phyloP scores from a whole-genome alignment of 2,113 vertebrate genomes.

The Indicator maculatus region DNA sequence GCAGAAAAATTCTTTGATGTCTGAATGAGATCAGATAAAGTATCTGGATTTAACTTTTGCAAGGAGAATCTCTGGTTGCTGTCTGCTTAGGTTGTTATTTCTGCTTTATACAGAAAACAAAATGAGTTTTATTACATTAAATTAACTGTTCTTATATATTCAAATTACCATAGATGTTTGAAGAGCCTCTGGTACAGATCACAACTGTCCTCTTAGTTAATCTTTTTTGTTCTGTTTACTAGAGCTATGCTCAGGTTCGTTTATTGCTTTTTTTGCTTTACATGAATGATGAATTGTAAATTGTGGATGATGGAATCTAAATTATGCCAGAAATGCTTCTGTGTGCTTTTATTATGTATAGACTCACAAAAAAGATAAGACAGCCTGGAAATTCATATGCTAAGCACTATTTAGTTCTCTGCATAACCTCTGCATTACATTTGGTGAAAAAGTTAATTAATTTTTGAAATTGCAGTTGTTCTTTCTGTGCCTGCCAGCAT shows the following conservation, averaged over 20 bases:
- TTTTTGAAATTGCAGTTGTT: slow-evolving; percentile 26
- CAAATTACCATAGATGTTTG: background rate
- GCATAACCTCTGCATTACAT: background rate
- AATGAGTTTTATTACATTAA: background rate
- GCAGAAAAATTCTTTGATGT: background rate
- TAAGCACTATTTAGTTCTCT: background rate
- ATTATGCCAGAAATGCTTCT: background rate
- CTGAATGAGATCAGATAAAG: background rate
- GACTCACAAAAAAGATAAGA: background rate
- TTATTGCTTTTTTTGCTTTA: slow-evolving; percentile 15
- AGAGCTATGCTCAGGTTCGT: background rate
- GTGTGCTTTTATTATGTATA: background rate
- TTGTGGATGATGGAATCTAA: background rate
- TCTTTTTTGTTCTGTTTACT: background rate
- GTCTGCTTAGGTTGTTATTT: background rate
- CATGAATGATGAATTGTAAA: background rate
- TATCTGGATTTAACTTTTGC: background rate
- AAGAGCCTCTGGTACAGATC: background rate
- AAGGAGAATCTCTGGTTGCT: background rate
- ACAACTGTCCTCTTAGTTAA: background rate
- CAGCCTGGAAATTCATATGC: background rate
- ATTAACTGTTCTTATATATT: background rate
- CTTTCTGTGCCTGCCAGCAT: background rate
- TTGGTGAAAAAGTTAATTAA: slow-evolving; percentile 20
- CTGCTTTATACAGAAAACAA: background rate